Evolutionary conservation across 2,113 vertebrate species (phyloP), one percentile per base, ranked within the genome.

Genomic region (Corapipo altera): DNA sequence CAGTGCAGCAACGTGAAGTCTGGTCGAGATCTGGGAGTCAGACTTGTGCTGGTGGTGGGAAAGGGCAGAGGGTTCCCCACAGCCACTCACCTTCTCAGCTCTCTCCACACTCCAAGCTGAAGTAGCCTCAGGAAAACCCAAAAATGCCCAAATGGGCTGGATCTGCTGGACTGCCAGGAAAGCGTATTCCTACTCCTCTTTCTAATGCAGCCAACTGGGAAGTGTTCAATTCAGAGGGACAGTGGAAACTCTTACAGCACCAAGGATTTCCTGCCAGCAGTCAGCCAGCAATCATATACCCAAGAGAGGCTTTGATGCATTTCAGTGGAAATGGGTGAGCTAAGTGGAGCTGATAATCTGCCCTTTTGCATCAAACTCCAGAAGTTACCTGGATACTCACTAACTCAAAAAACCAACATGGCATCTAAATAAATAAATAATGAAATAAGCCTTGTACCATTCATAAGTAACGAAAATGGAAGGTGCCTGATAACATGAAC

Each of bases 381-480:
- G 57, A 62, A 89, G 57, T 37, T 74, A 83, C 65, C 82, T 73
- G 52, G 64, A 61, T n/a, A 57, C 48, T 88, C 59, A 44, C 82
- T 59, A 74, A 44, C 57, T 86, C 0, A 0, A 51, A 73, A 93
- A 93, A 88, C 44, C 65, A 70, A 70, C 21, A 46, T 12, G 26
- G 35, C 28, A 67, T 83, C 49, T 33, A 62, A 69, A 90, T 84
- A 75, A 96, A 94, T 88, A 93, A 93, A 73, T 83, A 49, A 96
- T 44, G 39, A 88, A 83, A 88, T 86, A 59, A 86, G 65, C 64
- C 78, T 80, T 83, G 90, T 94, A 74, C 79, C 79, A 74, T 80
- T 92, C 91, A 80, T 92, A 93, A 94, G 83, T 74, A 84, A 94
- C 89, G 90, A 71, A 93, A 96, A 81, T 58, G 73, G 85, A 91